Conservation (phyloP, 2,113 vertebrate species). For the Cyanoderma ruficeps region DNA sequence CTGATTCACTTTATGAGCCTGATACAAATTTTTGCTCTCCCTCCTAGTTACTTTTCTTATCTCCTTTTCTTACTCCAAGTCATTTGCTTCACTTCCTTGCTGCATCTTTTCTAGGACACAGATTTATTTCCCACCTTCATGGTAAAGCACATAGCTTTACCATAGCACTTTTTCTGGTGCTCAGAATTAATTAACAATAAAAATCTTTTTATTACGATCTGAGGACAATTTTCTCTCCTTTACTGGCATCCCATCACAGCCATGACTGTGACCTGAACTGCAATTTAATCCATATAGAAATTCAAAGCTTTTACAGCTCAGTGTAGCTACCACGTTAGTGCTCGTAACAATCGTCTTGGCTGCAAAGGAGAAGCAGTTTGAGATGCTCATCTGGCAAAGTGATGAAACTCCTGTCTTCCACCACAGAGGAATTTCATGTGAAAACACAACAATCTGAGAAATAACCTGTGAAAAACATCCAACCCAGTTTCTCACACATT, state of each 20-base stretch:
- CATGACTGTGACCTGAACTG: background rate
- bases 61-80: background rate
- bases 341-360: background rate
- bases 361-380: conserved; percentile 5
- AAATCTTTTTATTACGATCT: background rate
- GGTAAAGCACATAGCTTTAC: background rate
- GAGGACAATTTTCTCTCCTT: conserved; percentile 2
- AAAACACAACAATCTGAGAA: conserved; percentile 15
- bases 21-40: background rate
- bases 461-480: conserved; percentile 6
- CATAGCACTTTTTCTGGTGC: background rate
- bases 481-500: background rate
- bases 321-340: background rate
- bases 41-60: background rate
- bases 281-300: conserved; percentile 35
- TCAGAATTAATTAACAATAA: conserved; percentile 55
- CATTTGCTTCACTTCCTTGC: background rate
- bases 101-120: background rate
- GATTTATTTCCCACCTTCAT: conserved; percentile 2
- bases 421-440: background rate
- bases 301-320: conserved; percentile 21
- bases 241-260: background rate
- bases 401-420: background rate
- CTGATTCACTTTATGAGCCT: background rate
- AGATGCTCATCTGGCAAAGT: conserved; percentile 9